phyloP scores from a whole-genome alignment of 1,140 invertebrate species.

The Agrilus planipennis region DNA sequence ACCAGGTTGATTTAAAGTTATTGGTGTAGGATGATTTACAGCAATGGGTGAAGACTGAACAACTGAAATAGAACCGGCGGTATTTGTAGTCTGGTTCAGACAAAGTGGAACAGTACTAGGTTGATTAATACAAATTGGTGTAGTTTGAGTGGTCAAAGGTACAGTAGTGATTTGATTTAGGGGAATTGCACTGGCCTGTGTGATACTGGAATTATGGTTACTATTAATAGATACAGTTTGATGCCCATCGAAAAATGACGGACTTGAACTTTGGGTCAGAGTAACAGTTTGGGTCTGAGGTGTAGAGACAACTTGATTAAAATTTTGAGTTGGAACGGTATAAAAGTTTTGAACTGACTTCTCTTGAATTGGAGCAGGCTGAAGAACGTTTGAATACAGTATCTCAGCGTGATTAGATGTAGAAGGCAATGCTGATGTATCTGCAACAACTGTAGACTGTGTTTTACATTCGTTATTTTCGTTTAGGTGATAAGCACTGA shows the following conservation, averaged over 20 bases:
- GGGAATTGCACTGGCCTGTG: not conserved
- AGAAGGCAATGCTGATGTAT: too few species aligned
- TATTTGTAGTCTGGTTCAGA: too few species aligned
- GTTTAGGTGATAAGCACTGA: too few species aligned
- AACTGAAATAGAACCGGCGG: constrained; percentile 2
- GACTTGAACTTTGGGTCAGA: not conserved
- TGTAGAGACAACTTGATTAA: constrained; percentile 17
- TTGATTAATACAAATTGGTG: constrained; percentile 19
- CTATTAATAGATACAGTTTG: constrained; percentile 1
- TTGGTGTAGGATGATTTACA: not conserved
- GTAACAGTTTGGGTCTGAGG: not conserved
- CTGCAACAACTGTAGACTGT: too few species aligned
- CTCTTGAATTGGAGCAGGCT: too few species aligned
- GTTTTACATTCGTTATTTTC: too few species aligned
- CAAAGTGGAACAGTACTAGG: constrained; percentile 15
- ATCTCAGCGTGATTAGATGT: too few species aligned
- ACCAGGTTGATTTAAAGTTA: constrained; percentile 5
- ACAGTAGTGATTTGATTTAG: constrained; percentile 1
- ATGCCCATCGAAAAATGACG: not conserved
- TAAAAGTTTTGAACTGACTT: not conserved
- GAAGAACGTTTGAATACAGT: too few species aligned
- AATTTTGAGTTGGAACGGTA: constrained; percentile 11
- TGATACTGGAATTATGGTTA: too few species aligned
- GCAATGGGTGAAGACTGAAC: not conserved
- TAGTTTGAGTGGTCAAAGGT: constrained; percentile 15